These are phyloP conservation scores for Anarhynchus alexandrinus DNA, from an alignment of 2,113 vertebrate genomes.

Conservation along the genomic window DNA sequence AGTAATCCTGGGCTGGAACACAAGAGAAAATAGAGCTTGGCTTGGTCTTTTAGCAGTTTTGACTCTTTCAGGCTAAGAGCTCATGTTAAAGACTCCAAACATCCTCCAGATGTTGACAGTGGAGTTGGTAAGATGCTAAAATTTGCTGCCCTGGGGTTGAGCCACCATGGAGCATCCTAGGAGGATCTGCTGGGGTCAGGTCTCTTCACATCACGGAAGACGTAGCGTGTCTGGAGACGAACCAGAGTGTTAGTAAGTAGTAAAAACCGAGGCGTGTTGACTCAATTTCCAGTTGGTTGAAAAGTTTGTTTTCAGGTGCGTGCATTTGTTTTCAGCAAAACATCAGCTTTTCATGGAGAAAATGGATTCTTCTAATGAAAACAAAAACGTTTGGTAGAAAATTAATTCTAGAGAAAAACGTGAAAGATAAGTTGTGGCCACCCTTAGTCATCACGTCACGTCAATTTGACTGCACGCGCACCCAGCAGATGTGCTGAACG, in stretches of 20 bases:
- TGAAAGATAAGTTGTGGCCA: not conserved
- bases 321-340: not conserved
- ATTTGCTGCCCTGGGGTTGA: not conserved
- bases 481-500: not conserved
- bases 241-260: not conserved
- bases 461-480: not conserved
- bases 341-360: not conserved
- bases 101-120: not conserved
- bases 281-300: not conserved
- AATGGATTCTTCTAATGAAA: not conserved
- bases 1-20: not conserved
- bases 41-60: not conserved
- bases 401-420: not conserved
- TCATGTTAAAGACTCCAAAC: fast-evolving
- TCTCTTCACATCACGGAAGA: fast-evolving
- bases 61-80: not conserved
- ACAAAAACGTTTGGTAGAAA: not conserved
- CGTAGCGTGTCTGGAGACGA: fast-evolving
- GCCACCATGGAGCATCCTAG: not conserved
- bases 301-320: not conserved
- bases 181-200: not conserved
- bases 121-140: not conserved
- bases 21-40: not conserved
- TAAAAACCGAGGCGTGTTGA: fast-evolving
- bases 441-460: not conserved